Percentiles rank a stretch among this genome's conserved stretches.
phyloP scores from a whole-genome alignment of 2,113 vertebrate genomes.

The Spermophilus dauricus region DNA sequence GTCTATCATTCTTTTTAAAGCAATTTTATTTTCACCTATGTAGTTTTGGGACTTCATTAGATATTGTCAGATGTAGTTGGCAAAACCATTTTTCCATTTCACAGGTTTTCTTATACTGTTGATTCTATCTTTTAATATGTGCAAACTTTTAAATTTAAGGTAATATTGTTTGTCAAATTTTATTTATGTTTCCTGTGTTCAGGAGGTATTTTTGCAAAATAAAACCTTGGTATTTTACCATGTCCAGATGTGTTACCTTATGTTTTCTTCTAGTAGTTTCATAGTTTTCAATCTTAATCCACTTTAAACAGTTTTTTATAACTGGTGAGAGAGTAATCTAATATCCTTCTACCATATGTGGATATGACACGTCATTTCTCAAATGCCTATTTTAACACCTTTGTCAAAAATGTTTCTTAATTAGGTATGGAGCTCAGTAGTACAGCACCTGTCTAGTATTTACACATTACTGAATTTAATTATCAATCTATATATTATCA shows the following conservation, averaged over 20 bases:
- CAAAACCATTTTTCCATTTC: not conserved
- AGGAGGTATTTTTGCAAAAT: not conserved
- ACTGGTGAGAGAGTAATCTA: not conserved
- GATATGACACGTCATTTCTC: not conserved
- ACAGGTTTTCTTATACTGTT: not conserved
- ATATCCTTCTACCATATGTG: not conserved
- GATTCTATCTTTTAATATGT: not conserved
- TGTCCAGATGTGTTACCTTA: not conserved
- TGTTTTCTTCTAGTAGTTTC: not conserved
- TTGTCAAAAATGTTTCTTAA: not conserved
- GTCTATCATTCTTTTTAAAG: not conserved
- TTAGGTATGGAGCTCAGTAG: fast-evolving
- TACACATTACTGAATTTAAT: not conserved
- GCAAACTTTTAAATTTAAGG: not conserved
- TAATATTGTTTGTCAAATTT: not conserved
- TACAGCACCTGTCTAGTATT: not conserved
- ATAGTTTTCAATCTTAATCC: not conserved
- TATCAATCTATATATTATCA: no score
- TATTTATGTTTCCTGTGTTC: not conserved
- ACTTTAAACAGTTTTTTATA: not conserved
- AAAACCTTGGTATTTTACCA: not conserved
- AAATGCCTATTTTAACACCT: not conserved
- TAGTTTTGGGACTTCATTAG: not conserved
- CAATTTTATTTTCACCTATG: not conserved
- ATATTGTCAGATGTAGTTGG: not conserved